A percentile compares a stretch with the other conserved stretches of the same genome.
phyloP scores from a whole-genome alignment of 2,888 invertebrate genomes.

The Alloplasta piceator region DNA sequence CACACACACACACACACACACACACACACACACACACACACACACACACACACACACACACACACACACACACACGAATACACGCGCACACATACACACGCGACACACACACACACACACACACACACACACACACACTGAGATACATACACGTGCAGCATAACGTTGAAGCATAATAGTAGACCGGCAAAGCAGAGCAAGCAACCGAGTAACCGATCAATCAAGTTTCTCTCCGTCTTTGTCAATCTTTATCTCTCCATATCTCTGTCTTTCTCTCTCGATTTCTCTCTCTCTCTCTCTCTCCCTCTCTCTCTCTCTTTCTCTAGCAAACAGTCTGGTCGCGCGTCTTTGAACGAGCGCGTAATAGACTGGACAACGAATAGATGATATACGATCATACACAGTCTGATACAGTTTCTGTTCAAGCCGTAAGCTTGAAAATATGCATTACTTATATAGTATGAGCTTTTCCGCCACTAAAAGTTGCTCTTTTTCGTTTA shows the following conservation, averaged over 20 bases:
- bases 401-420: conserved; percentile 48
- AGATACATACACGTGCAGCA: conserved; percentile 6
- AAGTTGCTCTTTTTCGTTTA: too few relatives aligned
- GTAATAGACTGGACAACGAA: conserved; percentile 70
- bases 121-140: conserved; percentile 11
- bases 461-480: too few relatives aligned
- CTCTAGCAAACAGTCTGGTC: conserved; percentile 25
- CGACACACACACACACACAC: conserved; percentile 29
- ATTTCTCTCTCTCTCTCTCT: conserved; percentile 73
- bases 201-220: conserved; percentile 81
- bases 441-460: conserved; percentile 6
- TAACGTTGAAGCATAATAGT: conserved; percentile 57
- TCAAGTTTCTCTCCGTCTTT: conserved; percentile 76
- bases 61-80: conserved; percentile 9
- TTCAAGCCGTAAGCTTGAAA: conserved; percentile 28
- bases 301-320: conserved; percentile 53
- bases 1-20: conserved; percentile 1
- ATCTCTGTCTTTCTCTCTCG: conserved; percentile 48
- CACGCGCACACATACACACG: too few relatives aligned
- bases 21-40: neutral
- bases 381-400: conserved; percentile 60
- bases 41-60: conserved; percentile 25
- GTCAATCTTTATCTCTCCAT: conserved; percentile 70
- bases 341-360: conserved; percentile 66
- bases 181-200: conserved; percentile 82